Percentiles rank a stretch among this genome's conserved stretches.
Conservation (phyloP, 2,888 invertebrate genomes). For the Epistrophe grossulariae region DNA sequence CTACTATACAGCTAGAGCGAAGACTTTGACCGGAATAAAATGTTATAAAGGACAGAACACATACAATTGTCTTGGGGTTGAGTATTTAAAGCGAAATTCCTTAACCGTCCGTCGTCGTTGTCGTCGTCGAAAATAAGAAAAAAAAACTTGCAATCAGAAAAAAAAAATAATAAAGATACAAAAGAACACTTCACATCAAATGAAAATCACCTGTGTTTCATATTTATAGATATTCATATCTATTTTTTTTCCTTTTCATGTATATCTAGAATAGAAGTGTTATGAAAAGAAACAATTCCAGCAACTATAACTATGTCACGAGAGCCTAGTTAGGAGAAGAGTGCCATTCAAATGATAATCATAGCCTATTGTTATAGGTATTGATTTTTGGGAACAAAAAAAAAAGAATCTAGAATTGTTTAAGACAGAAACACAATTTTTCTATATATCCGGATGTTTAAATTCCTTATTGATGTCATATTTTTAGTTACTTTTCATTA, state of each 20-base stretch:
- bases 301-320: constrained; percentile 68
- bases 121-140: constrained; percentile 9
- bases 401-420: constrained; percentile 3
- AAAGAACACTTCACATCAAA: constrained; percentile 32
- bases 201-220: constrained; percentile 47
- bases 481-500: neutral
- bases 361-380: constrained; percentile 72
- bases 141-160: constrained; percentile 12
- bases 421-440: neutral
- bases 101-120: constrained; percentile 35
- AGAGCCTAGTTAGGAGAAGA: constrained; percentile 61
- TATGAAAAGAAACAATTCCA: constrained; percentile 44
- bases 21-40: constrained; percentile 71
- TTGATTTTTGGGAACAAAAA: constrained; percentile 65
- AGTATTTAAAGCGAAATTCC: constrained; percentile 41
- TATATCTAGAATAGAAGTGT: constrained; percentile 37
- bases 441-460: neutral
- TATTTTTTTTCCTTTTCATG: constrained; percentile 8
- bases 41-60: constrained; percentile 54
- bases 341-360: constrained; percentile 67
- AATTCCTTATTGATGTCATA: neutral
- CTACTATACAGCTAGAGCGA: neutral
- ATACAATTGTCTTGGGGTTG: constrained; percentile 32
- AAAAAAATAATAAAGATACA: neutral
- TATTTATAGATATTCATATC: neutral